phyloP scores from a whole-genome alignment of 1,140 invertebrate genomes.

The Saccostrea echinata region DNA sequence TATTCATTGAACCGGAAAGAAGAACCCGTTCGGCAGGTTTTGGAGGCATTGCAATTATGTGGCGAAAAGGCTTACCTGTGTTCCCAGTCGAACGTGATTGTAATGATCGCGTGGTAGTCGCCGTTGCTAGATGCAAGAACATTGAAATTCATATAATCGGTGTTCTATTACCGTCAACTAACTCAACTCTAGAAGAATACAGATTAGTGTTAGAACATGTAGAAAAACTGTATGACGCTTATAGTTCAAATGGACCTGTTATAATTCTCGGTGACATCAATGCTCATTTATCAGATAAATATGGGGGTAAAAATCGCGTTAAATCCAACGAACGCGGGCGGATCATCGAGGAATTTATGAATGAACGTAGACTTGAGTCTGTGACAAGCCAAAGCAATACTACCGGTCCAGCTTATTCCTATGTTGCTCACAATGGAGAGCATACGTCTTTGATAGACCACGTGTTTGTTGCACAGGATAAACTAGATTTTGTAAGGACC shows the following conservation, averaged over 20 bases:
- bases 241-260: not conserved
- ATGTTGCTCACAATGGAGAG: not conserved
- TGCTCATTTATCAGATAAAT: no score
- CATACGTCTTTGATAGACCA: not conserved
- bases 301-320: not conserved
- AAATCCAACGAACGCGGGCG: not conserved
- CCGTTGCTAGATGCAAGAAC: not conserved
- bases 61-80: not conserved
- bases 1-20: not conserved
- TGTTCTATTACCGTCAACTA: not conserved
- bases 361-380: not conserved
- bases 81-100: not conserved
- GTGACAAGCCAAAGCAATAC: no score
- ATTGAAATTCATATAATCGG: not conserved
- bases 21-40: not conserved
- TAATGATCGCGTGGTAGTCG: not conserved
- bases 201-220: not conserved
- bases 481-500: not conserved
- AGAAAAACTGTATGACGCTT: not conserved
- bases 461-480: not conserved
- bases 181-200: not conserved
- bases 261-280: no score
- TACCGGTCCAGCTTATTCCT: not conserved
- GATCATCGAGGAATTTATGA: not conserved
- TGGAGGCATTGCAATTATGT: not conserved